A percentile compares a stretch with the other conserved stretches of the same genome.
Conservation (phyloP, 2,797 vertebrate genomes). For the Alectoris magna region DNA sequence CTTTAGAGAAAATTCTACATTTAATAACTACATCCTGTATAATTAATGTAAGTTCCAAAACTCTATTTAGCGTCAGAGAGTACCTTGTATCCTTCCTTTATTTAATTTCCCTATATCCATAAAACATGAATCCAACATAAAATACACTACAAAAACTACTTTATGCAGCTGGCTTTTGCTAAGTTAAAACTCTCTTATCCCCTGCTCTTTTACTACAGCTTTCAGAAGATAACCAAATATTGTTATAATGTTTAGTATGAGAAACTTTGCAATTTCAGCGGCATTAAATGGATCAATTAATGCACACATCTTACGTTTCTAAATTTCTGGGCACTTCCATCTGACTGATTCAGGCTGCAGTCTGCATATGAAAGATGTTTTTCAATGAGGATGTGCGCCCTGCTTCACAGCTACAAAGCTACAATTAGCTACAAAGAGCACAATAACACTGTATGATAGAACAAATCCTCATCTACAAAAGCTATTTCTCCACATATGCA, state of each 20-base stretch:
- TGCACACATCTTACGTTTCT: neutral
- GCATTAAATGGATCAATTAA: neutral
- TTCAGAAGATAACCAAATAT: neutral
- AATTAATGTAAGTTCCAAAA: neutral
- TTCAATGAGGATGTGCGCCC: neutral
- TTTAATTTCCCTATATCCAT: neutral
- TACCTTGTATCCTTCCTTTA: neutral
- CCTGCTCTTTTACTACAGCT: neutral
- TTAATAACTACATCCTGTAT: neutral
- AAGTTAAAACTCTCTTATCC: neutral
- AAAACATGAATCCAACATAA: conserved; percentile 6
- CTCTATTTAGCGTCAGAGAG: neutral
- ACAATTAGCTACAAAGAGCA: no score
- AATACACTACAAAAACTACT: conserved; percentile 17
- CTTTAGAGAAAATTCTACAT: neutral
- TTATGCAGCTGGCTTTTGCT: neutral
- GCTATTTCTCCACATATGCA: neutral
- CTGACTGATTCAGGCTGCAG: neutral
- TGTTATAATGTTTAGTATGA: neutral
- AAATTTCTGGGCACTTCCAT: neutral
- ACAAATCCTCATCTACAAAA: neutral
- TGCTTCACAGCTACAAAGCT: neutral
- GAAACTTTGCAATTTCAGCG: conserved; percentile 5
- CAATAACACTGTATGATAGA: no score
- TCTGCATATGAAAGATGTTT: neutral